Percentiles rank a stretch among this genome's conserved stretches.
phyloP scores from a whole-genome alignment of 2,888 invertebrate species.

The Andricus curvator region DNA sequence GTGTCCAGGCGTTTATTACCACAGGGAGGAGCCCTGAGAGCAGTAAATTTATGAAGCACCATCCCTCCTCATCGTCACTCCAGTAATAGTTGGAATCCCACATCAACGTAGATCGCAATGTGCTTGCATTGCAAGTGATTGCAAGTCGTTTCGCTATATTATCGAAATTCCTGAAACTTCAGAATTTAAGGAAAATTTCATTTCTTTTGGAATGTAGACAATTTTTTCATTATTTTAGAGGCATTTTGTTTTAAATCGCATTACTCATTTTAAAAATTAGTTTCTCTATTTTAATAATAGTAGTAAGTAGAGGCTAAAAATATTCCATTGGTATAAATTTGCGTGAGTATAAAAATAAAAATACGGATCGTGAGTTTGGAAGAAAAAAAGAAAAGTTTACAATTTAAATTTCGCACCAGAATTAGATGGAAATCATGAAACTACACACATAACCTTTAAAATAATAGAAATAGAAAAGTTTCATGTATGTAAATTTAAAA shows the following conservation, averaged over 20 bases:
- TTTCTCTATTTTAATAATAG: too few relatives aligned
- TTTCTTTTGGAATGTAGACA: not conserved
- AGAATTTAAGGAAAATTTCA: not conserved
- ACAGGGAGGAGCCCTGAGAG: constrained; percentile 18
- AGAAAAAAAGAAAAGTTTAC: too few relatives aligned
- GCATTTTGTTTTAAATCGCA: not conserved
- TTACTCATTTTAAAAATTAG: too few relatives aligned
- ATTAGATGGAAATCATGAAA: too few relatives aligned
- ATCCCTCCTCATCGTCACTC: constrained; percentile 11
- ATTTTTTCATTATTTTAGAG: not conserved
- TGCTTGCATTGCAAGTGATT: not conserved
- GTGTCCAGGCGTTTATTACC: constrained; percentile 44
- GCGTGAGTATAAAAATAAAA: too few relatives aligned
- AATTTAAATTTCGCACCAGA: too few relatives aligned
- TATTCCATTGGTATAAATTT: too few relatives aligned
- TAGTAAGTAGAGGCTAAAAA: too few relatives aligned
- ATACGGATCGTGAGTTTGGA: too few relatives aligned
- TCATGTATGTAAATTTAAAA: too few relatives aligned
- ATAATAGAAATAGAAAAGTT: too few relatives aligned
- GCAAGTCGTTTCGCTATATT: not conserved
- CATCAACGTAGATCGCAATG: not conserved
- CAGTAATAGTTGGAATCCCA: constrained; percentile 10
- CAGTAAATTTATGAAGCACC: constrained; percentile 7
- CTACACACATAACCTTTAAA: too few relatives aligned
- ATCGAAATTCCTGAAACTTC: constrained; percentile 14